Evolutionary conservation across 2,113 vertebrate genomes (phyloP), one percentile per base, ranked within the genome.

Genomic region (Arenaria interpres): DNA sequence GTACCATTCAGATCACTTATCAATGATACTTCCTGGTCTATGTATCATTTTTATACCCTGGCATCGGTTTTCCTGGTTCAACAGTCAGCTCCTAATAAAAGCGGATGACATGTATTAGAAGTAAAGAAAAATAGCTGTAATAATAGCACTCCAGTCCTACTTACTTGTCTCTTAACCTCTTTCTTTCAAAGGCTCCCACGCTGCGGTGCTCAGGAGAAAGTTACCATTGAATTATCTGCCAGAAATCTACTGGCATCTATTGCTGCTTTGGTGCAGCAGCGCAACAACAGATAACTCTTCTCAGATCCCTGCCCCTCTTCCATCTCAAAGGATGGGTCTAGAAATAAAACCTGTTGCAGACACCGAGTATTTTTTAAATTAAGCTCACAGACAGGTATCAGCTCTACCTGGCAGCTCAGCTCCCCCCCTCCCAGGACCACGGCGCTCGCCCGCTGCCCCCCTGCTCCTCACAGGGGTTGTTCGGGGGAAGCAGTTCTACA

Each of bases 61-160:
- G 82, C 93, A 87, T 89, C 43, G 4, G 79, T 93, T 97, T 93
- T 95, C 96, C 74, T 78, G 95, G 82, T 96, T 98, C 97, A 97
- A 96, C 87, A 97, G 91, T 80, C 95, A 95, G 82, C 51, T 88
- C 84, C 83, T 97, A 94, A 97, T 96, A 97, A 96, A 97, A 97
- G 37, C 97, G n/a, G 91, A 96, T 96, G 92, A 82, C 84, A 96
- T 76, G 69, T 92, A 96, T 96, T 94, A 97, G 90, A 86, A 90
- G 75, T 84, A 93, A 86, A 98, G 94, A 97, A 98, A 97, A 98
- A 97, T 91, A 96, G 93, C 86, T 95, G 90, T 72, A 94, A 97
- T 97, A 97, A 98, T 93, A 97, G 89, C 73, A 60, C 85, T 96
- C 77, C 89, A 94, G 93, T 95, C 90, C 95, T 96, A 96, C 94